Evolutionary conservation across 2,888 invertebrate genomes (phyloP), one percentile per base, ranked within the genome.

Genomic region (Heliconius ethilla): DNA sequence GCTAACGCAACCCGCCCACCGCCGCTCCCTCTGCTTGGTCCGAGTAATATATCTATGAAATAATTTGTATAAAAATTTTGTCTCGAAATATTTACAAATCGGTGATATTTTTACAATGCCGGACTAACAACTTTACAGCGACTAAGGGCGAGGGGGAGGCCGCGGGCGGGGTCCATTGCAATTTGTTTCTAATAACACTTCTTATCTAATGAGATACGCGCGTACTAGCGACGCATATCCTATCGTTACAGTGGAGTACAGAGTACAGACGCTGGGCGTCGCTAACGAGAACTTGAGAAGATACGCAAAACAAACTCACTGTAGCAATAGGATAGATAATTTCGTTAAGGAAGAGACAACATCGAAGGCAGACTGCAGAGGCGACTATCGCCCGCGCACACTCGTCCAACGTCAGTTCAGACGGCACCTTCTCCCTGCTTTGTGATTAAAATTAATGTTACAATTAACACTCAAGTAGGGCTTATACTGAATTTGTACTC

Each of bases 401-500:
- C 87, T 86, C 84, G 83, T 83, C 84, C 87, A 84, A 51, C 84
- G 83, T 85, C 85, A 87, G n/a, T 86, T 84, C 86, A 84, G 88
- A 89, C 88, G 88, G 88, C 88, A 90, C 86, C 88, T 86, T 90
- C 89, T 91, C 92, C 89, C 90, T 89, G 89, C 88, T 88, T 87
- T 85, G 86, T 90, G 91, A 91, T 90, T 88, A 89, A 89, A 90
- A 91, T 91, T 91, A 92, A 91, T 85, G 87, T 90, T 89, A 92
- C 88, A 91, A 91, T 91, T 91, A 92, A 90, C 91, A 91, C 89
- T 90, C 92, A 89, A 90, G 90, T 91, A 92, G 95, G 95, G 95
- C 95, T 95, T 95, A 95, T 95, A 96, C 95, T 95, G 96, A 96
- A 96, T 96, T 96, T 96, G 96, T 96, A 96, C 96, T 96, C 95